Percentiles rank a stretch among this genome's conserved stretches.
Evolutionary conservation across 2,113 vertebrate genomes (phyloP).

Genomic region (Antigone vipio): DNA sequence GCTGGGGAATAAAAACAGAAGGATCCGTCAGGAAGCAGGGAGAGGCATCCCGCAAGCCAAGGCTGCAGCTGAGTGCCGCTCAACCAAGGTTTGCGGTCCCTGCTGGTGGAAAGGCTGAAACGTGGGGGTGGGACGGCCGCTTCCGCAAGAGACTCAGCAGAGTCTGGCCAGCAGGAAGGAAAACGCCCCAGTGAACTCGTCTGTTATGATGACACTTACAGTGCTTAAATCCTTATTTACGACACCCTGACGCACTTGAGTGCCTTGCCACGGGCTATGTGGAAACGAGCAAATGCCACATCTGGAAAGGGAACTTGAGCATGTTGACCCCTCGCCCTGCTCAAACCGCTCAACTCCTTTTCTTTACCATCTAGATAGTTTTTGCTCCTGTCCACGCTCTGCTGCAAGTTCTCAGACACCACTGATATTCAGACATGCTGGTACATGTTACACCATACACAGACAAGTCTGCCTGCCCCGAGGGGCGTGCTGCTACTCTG

Average conservation of each 20-base stretch:
- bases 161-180: background rate
- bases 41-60: background rate
- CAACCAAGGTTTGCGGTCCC: rapidly evolving
- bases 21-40: background rate
- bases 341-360: background rate
- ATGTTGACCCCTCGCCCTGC: background rate
- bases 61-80: background rate
- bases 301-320: background rate
- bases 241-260: background rate
- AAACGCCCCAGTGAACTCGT: rapidly evolving
- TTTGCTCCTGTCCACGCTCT: background rate
- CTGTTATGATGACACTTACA: background rate
- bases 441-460: background rate
- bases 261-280: background rate
- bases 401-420: background rate
- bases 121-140: background rate
- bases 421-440: background rate
- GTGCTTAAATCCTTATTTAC: background rate
- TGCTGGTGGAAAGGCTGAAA: background rate
- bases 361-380: background rate
- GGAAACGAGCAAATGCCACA: background rate
- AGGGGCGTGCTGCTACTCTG: background rate
- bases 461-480: background rate
- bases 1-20: background rate
- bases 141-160: background rate